Percentiles rank a stretch among this genome's conserved stretches.
These are phyloP conservation scores for Cantharis flavilabris DNA, from an alignment of 2,888 invertebrate genomes.

Conservation along the genomic window DNA sequence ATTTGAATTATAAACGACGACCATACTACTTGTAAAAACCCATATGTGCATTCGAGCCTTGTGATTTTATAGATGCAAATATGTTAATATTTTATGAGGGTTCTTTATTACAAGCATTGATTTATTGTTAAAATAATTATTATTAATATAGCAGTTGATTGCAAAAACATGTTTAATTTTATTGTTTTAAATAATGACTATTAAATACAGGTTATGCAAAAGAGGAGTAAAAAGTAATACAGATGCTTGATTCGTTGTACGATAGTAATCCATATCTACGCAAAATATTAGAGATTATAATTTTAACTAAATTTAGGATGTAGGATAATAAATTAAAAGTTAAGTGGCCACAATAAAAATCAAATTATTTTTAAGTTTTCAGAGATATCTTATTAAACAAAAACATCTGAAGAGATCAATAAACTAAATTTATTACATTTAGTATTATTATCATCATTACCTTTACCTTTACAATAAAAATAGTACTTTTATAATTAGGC, in stretches of 20 bases:
- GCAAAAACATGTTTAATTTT: neutral
- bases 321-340: too few relatives aligned
- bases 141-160: neutral
- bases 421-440: too few relatives aligned
- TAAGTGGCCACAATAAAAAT: too few relatives aligned
- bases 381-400: too few relatives aligned
- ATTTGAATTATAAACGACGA: conserved; percentile 28
- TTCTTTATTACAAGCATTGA: neutral
- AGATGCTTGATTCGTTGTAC: neutral
- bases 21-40: neutral
- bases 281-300: neutral
- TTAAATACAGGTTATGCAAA: neutral
- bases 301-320: neutral
- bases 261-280: neutral
- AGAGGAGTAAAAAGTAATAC: neutral
- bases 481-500: too few relatives aligned
- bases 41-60: neutral
- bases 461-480: too few relatives aligned
- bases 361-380: too few relatives aligned
- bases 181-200: neutral
- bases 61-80: neutral
- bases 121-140: neutral
- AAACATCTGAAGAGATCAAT: too few relatives aligned
- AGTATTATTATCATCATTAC: too few relatives aligned
- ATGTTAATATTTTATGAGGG: neutral